Conservation (phyloP, 2,113 vertebrate species). For the Tupaia chinensis region DNA sequence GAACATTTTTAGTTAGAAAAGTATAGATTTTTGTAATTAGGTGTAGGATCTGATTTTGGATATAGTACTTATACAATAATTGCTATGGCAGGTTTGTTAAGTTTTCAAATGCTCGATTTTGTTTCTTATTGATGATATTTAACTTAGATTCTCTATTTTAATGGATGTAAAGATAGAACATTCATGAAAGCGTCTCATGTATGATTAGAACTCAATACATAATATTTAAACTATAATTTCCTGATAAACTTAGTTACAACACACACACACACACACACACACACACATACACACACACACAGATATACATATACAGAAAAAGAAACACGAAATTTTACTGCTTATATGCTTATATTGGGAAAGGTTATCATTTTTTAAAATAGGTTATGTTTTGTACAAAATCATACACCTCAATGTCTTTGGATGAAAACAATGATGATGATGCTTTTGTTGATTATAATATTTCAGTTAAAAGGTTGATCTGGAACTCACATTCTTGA, state of each 20-base stretch:
- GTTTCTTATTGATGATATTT: neutral
- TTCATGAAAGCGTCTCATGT: neutral
- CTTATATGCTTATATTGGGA: neutral
- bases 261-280: no score
- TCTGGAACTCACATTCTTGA: neutral
- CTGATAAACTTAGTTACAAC: no score
- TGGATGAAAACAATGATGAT: neutral
- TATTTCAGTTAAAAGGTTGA: slow-evolving; percentile 17
- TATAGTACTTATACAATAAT: neutral
- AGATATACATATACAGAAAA: neutral
- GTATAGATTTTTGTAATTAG: neutral
- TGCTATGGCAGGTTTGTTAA: neutral
- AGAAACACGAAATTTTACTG: neutral
- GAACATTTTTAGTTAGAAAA: neutral
- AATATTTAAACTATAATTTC: neutral
- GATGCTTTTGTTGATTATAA: neutral
- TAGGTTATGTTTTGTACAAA: neutral
- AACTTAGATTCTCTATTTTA: neutral
- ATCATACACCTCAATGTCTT: neutral
- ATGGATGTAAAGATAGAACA: neutral
- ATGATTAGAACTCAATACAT: neutral
- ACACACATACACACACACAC: no score
- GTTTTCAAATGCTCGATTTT: neutral
- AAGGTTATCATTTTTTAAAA: neutral
- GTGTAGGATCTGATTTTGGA: neutral